Evolutionary conservation across 2,113 vertebrate genomes (phyloP).

Genomic region (Rafetus swinhoei): DNA sequence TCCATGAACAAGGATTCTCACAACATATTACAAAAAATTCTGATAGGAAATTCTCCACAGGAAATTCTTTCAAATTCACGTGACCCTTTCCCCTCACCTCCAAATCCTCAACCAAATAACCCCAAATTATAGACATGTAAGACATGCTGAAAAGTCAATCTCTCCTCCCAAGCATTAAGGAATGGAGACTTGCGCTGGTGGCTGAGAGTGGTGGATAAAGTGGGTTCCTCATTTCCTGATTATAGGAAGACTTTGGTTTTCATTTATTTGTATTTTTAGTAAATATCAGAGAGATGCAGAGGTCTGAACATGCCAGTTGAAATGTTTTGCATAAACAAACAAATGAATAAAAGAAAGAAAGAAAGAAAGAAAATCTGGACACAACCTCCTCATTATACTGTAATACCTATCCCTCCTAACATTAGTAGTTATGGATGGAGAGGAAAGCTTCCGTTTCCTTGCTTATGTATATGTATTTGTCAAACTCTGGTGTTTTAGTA

Average conservation of each 20-base stretch:
- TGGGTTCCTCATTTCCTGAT: fast-evolving
- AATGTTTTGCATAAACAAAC: not conserved
- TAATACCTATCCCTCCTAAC: not conserved
- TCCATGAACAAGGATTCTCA: too few relatives aligned
- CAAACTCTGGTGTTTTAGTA: not conserved
- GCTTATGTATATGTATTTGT: not conserved
- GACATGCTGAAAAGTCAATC: not conserved
- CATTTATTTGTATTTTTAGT: not conserved
- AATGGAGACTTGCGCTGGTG: not conserved
- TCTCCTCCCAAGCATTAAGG: not conserved
- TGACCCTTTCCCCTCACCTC: too few relatives aligned
- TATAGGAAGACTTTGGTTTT: not conserved
- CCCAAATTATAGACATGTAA: not conserved
- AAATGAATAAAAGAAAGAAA: not conserved
- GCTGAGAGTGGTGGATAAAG: not conserved
- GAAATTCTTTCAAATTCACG: too few relatives aligned
- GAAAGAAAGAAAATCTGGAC: not conserved
- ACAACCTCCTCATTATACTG: not conserved
- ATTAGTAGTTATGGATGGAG: not conserved
- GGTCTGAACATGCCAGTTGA: not conserved
- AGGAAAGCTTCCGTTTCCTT: not conserved
- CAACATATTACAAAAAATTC: too few relatives aligned
- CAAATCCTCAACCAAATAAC: not conserved
- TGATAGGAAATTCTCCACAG: too few relatives aligned
- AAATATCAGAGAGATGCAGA: not conserved